Conservation (phyloP, 2,797 vertebrate genomes). For the Diceros bicornis region DNA sequence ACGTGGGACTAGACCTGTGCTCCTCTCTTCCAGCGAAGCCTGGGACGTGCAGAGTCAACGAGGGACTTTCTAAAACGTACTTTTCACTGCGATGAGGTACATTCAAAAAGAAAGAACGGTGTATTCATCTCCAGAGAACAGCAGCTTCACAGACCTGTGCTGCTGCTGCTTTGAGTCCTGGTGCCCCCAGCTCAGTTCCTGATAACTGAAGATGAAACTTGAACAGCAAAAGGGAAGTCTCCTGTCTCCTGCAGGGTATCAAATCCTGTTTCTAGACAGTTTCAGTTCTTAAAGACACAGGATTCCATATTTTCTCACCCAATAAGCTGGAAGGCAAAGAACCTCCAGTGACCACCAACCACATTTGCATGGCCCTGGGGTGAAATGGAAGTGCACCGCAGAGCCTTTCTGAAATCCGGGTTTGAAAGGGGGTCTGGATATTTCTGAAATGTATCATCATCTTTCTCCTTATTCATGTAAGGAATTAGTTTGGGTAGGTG, state of each 20-base stretch:
- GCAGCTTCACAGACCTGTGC: conserved; percentile 60
- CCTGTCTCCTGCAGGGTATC: conserved; percentile 87
- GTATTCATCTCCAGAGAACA: conserved; percentile 87
- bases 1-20: not conserved
- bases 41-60: conserved; percentile 79
- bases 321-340: conserved; percentile 79
- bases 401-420: not conserved
- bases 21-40: conserved; percentile 74
- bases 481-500: not conserved
- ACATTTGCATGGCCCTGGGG: not conserved
- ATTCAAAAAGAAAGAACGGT: conserved; percentile 87
- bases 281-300: conserved; percentile 88
- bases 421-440: not conserved
- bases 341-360: conserved; percentile 49
- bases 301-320: conserved; percentile 88
- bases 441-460: conserved; percentile 4
- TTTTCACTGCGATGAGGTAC: conserved; percentile 82
- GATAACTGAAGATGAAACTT: conserved; percentile 89
- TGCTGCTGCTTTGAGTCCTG: not conserved
- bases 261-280: conserved; percentile 89
- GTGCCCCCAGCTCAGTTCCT: conserved; percentile 83
- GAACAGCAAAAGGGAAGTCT: conserved; percentile 89
- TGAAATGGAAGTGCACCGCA: not conserved
- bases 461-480: not conserved
- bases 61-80: conserved; percentile 85